Evolutionary conservation across 2,888 invertebrate genomes (phyloP).

Genomic region (Allygus modestus): DNA sequence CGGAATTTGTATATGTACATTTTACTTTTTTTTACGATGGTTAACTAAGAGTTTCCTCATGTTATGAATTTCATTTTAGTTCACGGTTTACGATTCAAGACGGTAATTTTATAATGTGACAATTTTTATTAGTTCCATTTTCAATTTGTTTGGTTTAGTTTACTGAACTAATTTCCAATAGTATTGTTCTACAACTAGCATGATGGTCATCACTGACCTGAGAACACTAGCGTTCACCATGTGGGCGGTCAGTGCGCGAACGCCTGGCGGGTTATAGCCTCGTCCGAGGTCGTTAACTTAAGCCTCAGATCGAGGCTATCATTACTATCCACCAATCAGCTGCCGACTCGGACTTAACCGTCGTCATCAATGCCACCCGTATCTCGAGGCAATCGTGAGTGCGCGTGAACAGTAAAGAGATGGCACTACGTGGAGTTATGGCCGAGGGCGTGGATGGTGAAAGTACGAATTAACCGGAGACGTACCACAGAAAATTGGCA

Average conservation of each 20-base stretch:
- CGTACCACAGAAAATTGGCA: neutral
- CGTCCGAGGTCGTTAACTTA: conserved; percentile 28
- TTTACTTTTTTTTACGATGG: too few species aligned
- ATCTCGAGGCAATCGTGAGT: neutral
- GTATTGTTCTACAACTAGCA: too few species aligned
- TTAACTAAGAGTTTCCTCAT: too few species aligned
- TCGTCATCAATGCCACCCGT: neutral
- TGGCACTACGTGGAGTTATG: neutral
- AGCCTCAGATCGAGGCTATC: conserved; percentile 30
- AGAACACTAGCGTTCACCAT: neutral
- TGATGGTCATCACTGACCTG: too few species aligned
- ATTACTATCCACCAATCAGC: conserved; percentile 26
- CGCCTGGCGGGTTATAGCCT: conserved; percentile 9
- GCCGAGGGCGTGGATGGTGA: neutral
- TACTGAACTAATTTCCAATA: too few species aligned
- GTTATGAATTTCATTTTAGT: too few species aligned
- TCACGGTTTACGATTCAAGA: too few species aligned
- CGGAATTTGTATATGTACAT: too few species aligned
- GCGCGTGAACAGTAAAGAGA: neutral
- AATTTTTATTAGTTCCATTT: too few species aligned
- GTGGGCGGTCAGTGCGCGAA: neutral
- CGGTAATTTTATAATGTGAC: too few species aligned
- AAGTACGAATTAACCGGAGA: neutral
- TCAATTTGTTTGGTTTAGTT: too few species aligned
- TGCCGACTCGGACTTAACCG: neutral